Base-by-base conservation (phyloP, 2,113 vertebrate species). In the Pseudois nayaur region DNA sequence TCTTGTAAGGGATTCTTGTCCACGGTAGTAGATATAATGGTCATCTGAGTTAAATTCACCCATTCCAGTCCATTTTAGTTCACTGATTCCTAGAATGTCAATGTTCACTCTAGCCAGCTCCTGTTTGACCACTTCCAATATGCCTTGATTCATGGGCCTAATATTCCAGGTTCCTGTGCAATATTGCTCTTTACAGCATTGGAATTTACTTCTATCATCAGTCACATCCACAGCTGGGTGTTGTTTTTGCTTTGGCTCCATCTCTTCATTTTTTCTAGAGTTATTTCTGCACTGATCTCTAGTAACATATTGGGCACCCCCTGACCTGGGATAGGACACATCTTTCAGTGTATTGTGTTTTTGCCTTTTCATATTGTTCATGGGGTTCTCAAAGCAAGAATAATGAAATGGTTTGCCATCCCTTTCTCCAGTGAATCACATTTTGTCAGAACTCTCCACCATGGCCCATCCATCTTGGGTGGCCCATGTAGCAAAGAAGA, bases 221-320 rank as follows among this genome's bases (percentile, higher is more conserved):
- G n/a, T 36, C n/a, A 71, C n/a, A 36, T 12, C 9, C 64, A 36
- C n/a, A 21, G 3, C 64, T 71, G 64, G 17, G 19, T 71, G 17
- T 21, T 36, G 17, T 11, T 11, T 71, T 71, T 71, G 4, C n/a
- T 71, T 71, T 71, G 17, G n/a, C n/a, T 71, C 17, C 1, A 0
- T 36, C n/a, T 21, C n/a, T 21, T 71, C 64, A 36, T 71, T 67
- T 9, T 71, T 71, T 71, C 9, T 71, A n/a, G n/a, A 21, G 64
- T 36, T 71, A 71, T 21, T 71, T 36, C n/a, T 71, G n/a, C n/a
- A 36, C 64, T 11, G 33, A 67, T 67, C 64, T 67, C 17, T 17
- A 67, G 33, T 67, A 36, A 8, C 64, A 67, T 10, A 21, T 36
- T 67, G 33, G 64, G 17, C 8, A 67, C 17, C 60, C 3, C 2